Base-by-base conservation (phyloP, 2,888 invertebrate species). In the Pollenia angustigena region DNA sequence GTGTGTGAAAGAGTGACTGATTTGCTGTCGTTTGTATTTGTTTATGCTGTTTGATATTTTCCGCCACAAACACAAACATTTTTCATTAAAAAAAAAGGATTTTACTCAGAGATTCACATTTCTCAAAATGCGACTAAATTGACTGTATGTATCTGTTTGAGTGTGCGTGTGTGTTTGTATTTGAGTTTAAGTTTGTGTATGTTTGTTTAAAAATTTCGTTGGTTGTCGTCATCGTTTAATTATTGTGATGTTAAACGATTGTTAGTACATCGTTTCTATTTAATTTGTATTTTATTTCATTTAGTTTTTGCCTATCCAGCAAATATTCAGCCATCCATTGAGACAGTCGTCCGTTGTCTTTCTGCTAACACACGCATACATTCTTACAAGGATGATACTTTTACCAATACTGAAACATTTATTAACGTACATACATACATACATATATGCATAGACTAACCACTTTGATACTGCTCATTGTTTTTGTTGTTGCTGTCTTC, bases 151-250 rank as follows among this genome's bases (percentile, higher is more conserved):
- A 40, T 12, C 23, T 60, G 32, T 32, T 6, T 32, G 32, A 32
- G 32, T 44, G n/a, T 0, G 4, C 2, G 44, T 16, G 6, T 69
- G 2, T 54, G 11, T 42, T 11, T 68, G 32, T 46, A 14, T n/a
- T 8, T 18, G 7, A 48, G 14, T 46, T 32, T n/a, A 32, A 12
- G 40, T 50, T 4, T 40, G 3, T 69, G n/a, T 62, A 7, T 66
- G 68, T 68, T 50, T 72, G 16, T 32, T 80, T 42, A 50, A 60
- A 69, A 60, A 84, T 62, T 80, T 85, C 80, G 56, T 71, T 76
- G 81, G 85, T 85, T 76, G 76, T 85, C 81, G 81, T 85, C 85
- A 75, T 80, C 74, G 74, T 75, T 80, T 74, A 85, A 69, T 80
- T 62, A 75, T 66, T 75, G 74, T 75, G 44, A 54, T 81, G 64